Evolutionary conservation across 2,113 vertebrate genomes (phyloP).

Genomic region (Oreamnos americanus): DNA sequence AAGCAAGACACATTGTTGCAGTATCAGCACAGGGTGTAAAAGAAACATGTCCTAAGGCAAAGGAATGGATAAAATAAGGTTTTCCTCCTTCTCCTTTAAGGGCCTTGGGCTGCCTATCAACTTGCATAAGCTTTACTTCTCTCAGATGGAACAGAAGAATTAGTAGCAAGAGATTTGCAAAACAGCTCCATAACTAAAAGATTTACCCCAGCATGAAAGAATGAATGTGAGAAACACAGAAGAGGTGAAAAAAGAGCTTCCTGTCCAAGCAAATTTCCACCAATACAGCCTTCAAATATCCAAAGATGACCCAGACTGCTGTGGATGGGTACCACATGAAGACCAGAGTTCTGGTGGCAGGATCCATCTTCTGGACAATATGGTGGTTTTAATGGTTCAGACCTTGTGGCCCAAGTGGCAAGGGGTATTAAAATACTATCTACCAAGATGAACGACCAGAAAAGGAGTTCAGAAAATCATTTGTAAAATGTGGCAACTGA

Average conservation of each 20-base stretch:
- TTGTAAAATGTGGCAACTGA: not conserved
- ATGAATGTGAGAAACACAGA: not conserved
- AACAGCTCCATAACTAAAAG: not conserved
- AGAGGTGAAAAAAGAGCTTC: constrained; percentile 73
- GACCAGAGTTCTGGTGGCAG: constrained; percentile 87
- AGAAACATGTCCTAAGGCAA: not conserved
- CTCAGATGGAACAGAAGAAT: not conserved
- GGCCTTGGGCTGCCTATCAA: not conserved
- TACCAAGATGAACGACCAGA: not conserved
- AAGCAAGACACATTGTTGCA: not conserved
- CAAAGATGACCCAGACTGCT: constrained; percentile 82
- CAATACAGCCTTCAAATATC: constrained; percentile 80
- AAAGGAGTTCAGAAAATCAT: not conserved
- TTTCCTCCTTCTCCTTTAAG: not conserved
- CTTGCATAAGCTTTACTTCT: not conserved
- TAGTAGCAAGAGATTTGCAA: constrained; percentile 13
- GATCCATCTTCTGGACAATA: constrained; percentile 91
- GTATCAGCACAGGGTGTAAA: not conserved
- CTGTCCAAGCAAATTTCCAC: constrained; percentile 79
- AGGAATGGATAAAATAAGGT: not conserved
- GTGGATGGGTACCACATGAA: constrained; percentile 88
- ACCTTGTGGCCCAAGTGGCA: not conserved
- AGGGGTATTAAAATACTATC: not conserved
- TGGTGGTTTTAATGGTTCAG: constrained; percentile 83
- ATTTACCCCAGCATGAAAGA: constrained; percentile 9